Evolutionary conservation across 1,140 invertebrate species (phyloP).

Genomic region (Trialeurodes vaporariorum): DNA sequence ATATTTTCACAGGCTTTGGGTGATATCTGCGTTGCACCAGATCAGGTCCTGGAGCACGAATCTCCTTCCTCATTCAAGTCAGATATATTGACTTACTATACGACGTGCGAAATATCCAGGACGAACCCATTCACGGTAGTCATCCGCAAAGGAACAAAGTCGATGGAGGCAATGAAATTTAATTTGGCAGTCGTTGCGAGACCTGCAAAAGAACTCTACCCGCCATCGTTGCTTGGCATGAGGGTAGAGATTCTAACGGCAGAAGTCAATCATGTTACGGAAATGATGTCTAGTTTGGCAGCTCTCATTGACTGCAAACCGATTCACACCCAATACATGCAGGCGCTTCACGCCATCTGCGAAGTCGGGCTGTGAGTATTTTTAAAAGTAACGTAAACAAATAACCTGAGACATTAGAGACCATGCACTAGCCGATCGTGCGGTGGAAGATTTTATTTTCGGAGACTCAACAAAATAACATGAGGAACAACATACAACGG

Average conservation of each 20-base stretch:
- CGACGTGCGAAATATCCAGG: constrained; percentile 61
- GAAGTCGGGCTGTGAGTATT: constrained; percentile 57
- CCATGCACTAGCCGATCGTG: too few species aligned
- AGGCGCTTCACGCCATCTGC: constrained; percentile 61
- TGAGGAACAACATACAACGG: too few species aligned
- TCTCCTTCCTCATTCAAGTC: constrained; percentile 29
- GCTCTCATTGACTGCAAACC: constrained; percentile 65
- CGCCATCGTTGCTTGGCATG: constrained; percentile 25
- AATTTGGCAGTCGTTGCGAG: constrained; percentile 47
- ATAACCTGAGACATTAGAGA: too few species aligned
- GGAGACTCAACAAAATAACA: too few species aligned
- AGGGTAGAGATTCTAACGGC: constrained; percentile 55
- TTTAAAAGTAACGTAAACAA: neutral
- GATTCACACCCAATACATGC: constrained; percentile 64
- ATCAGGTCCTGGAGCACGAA: constrained; percentile 37
- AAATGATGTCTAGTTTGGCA: constrained; percentile 42
- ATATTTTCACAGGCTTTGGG: constrained; percentile 53
- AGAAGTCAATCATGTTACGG: constrained; percentile 43
- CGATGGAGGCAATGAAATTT: constrained; percentile 53
- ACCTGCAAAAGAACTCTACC: constrained; percentile 49
- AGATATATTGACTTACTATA: constrained; percentile 66
- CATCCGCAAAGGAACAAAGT: constrained; percentile 57
- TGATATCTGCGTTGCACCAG: constrained; percentile 61
- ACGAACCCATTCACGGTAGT: constrained; percentile 52
- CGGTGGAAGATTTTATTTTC: too few species aligned